These are phyloP conservation scores for Carduelis carduelis DNA, from an alignment of 2,797 vertebrate species.

Conservation along the genomic window DNA sequence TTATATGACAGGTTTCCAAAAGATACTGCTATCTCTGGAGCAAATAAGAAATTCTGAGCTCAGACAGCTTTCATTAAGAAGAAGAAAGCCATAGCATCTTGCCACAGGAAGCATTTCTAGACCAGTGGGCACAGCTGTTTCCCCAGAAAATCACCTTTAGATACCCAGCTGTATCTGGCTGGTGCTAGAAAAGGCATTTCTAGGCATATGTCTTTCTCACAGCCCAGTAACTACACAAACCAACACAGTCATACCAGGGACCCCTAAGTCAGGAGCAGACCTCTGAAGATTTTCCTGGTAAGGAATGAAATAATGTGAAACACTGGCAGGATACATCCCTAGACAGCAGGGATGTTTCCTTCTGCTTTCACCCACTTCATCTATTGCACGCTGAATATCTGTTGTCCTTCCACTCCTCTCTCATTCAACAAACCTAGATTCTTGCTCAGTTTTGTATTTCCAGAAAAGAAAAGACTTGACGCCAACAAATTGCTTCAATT, in stretches of 20 bases:
- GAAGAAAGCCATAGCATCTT: neutral
- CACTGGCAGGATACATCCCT: neutral
- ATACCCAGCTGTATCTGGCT: fast-evolving
- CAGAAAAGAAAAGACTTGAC: neutral
- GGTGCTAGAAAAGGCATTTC: neutral
- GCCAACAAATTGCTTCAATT: neutral
- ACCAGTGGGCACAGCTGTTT: neutral
- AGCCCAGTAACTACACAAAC: neutral
- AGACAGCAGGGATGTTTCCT: neutral
- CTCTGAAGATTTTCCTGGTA: neutral
- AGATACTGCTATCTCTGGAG: neutral
- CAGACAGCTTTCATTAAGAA: neutral
- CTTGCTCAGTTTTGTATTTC: neutral
- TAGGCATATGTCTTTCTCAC: neutral
- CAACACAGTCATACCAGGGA: neutral
- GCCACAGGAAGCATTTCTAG: neutral
- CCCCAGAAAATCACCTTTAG: neutral
- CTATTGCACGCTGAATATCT: neutral
- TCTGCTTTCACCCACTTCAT: neutral
- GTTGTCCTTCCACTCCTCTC: neutral
- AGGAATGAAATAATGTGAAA: neutral
- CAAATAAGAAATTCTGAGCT: neutral
- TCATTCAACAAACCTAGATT: neutral
- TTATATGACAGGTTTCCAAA: neutral
- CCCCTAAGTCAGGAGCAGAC: neutral